Evolutionary conservation across 30 jellyfish, hydroid and myxozoan genomes (phyloP), one percentile per base, ranked within the genome.

Genomic region (Clytia hemisphaerica): DNA sequence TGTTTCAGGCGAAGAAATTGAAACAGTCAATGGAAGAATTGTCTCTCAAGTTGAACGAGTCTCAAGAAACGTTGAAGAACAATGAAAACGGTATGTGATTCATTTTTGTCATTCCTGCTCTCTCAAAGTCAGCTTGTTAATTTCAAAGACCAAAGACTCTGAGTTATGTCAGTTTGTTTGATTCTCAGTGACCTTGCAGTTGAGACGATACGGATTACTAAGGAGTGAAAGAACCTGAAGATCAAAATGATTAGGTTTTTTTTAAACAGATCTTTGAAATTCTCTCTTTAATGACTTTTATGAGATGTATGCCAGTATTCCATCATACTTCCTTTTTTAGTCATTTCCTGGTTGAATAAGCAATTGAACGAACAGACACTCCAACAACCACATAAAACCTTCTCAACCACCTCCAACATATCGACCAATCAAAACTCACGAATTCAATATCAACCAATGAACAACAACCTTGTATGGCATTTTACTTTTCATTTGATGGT

Each of bases 311-410:
- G n/a, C n/a, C n/a, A n/a, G n/a, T n/a, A n/a, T n/a, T n/a, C n/a
- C n/a, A n/a, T n/a, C n/a, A n/a, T n/a, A n/a, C 30, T 44, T 28
- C 16, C 37, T 32, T 49, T 29, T 77, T 32, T 26, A 84, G 95
- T 84, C 4, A 84, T 84, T 19, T 70, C 63, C 62, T 84, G 95
- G 95, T 45, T 84, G 83, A 84, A 84, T 50, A 78, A 78, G 31
- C 95, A 84, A 31, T 65, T 84, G 71, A 84, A 84, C 35, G 92
- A 77, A 7, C 93, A 76, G 40, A 78, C 78, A 33, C 37, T 65
- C 7, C 37, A 33, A n/a, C n/a, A n/a, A n/a, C n/a, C n/a, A n/a
- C n/a, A n/a, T n/a, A n/a, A n/a, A n/a, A n/a, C n/a, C n/a, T n/a
- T n/a, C n/a, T n/a, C n/a, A n/a, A n/a, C n/a, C n/a, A n/a, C n/a